Evolutionary conservation across 2,113 vertebrate genomes (phyloP).

Genomic region (Chaetorhynchus papuensis): DNA sequence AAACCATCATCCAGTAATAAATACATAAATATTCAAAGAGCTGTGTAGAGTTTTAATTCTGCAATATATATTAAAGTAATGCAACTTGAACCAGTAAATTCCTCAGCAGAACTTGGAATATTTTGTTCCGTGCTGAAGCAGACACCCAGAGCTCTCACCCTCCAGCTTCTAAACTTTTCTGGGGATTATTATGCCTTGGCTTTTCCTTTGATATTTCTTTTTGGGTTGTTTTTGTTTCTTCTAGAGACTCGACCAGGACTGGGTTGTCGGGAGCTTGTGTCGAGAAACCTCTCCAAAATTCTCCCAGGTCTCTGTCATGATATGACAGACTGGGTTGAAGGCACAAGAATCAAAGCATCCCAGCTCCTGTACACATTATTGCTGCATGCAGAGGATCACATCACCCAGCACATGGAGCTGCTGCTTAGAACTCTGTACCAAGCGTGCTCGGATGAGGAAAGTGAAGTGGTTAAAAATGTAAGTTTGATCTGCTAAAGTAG

Average conservation of each 20-base stretch:
- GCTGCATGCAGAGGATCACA: conserved; percentile 88
- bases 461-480: conserved; percentile 80
- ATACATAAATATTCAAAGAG: not conserved
- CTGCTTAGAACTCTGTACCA: conserved; percentile 82
- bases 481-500: conserved; percentile 31
- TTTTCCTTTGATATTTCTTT: not conserved
- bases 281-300: conserved; percentile 86
- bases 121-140: not conserved
- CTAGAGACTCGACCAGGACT: conserved; percentile 82
- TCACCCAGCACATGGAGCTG: conserved; percentile 86
- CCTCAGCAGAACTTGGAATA: not conserved
- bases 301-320: conserved; percentile 85
- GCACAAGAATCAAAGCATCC: conserved; percentile 84
- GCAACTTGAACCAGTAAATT: not conserved
- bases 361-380: conserved; percentile 83
- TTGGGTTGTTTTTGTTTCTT: not conserved
- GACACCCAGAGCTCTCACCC: not conserved
- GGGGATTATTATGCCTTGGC: not conserved
- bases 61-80: not conserved
- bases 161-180: not conserved
- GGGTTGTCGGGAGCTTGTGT: conserved; percentile 91
- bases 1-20: not conserved
- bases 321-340: conserved; percentile 85
- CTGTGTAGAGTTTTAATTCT: not conserved
- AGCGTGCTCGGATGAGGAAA: conserved; percentile 79